Conservation (phyloP, 2,113 vertebrate genomes). For the Rhizomys pruinosus region DNA sequence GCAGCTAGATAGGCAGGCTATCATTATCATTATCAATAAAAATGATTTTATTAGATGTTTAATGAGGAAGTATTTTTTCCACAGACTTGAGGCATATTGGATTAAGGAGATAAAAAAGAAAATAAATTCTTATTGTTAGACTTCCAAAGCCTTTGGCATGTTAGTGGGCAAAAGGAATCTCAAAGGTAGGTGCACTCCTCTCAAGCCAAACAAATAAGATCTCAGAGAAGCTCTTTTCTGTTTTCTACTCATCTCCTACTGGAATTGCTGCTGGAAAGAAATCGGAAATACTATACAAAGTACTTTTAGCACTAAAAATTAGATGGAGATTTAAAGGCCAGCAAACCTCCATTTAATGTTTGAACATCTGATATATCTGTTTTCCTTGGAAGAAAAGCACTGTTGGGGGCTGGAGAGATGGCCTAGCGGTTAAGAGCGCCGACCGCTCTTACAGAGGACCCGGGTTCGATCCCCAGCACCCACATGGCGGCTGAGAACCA, state of each 20-base stretch:
- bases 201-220: background rate
- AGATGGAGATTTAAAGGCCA: slow-evolving; percentile 6
- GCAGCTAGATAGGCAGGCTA: background rate
- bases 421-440: too few relatives aligned
- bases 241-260: background rate
- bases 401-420: too few relatives aligned
- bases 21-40: background rate
- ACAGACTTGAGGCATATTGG: background rate
- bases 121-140: background rate
- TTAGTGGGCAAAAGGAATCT: background rate
- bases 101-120: slow-evolving; percentile 1
- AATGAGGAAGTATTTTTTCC: background rate
- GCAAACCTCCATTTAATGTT: slow-evolving; percentile 38
- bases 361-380: background rate
- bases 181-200: background rate
- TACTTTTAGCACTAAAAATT: slow-evolving; percentile 50
- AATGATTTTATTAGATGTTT: background rate
- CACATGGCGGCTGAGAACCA: too few relatives aligned
- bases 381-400: slow-evolving; percentile 1
- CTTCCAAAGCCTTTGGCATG: slow-evolving; percentile 2
- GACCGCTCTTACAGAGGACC: too few relatives aligned
- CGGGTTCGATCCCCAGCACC: too few relatives aligned
- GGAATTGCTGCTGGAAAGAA: slow-evolving; percentile 29
- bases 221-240: background rate
- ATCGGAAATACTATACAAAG: background rate